phyloP scores from a whole-genome alignment of 2,797 vertebrate genomes.

The Ptychadena robeensis region DNA sequence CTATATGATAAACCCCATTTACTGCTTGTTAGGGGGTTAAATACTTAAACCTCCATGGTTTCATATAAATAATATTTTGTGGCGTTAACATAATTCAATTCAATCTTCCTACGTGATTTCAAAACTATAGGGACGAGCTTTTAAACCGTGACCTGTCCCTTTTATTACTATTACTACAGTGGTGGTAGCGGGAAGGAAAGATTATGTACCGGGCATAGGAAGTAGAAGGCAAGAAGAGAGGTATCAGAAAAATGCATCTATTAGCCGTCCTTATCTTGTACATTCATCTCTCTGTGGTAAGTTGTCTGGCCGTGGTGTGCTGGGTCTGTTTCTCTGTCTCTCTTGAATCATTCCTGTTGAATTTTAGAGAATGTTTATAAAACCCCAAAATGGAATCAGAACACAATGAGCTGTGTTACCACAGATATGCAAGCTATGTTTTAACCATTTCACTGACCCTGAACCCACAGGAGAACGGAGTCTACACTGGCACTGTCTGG shows the following conservation, averaged over 20 bases:
- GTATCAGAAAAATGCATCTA: slow-evolving; percentile 48
- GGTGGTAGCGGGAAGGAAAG: slow-evolving; percentile 1
- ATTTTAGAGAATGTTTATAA: slow-evolving; percentile 57
- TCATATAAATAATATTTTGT: too few species aligned
- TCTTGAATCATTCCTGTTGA: slow-evolving; percentile 50
- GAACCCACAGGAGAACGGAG: slow-evolving; percentile 22
- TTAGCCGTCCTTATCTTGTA: slow-evolving; percentile 53
- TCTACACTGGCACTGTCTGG: slow-evolving; percentile 15
- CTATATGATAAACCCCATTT: too few species aligned
- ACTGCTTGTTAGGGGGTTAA: too few species aligned
- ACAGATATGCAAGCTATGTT: slow-evolving; percentile 54
- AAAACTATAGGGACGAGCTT: not conserved
- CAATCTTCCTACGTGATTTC: not conserved
- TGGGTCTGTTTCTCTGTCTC: slow-evolving; percentile 53
- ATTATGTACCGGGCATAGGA: slow-evolving; percentile 22
- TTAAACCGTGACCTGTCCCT: not conserved
- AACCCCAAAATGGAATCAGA: slow-evolving; percentile 55
- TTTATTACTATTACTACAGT: slow-evolving; percentile 37
- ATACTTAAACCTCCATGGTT: too few species aligned
- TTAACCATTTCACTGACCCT: slow-evolving; percentile 56
- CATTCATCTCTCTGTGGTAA: slow-evolving; percentile 59
- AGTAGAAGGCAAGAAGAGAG: slow-evolving; percentile 20
- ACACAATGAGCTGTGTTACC: slow-evolving; percentile 57
- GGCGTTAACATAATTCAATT: too few species aligned
- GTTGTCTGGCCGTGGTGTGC: slow-evolving; percentile 51